Evolutionary conservation across 2,888 invertebrate species (phyloP).

Genomic region (Rugalucina vietnamica): DNA sequence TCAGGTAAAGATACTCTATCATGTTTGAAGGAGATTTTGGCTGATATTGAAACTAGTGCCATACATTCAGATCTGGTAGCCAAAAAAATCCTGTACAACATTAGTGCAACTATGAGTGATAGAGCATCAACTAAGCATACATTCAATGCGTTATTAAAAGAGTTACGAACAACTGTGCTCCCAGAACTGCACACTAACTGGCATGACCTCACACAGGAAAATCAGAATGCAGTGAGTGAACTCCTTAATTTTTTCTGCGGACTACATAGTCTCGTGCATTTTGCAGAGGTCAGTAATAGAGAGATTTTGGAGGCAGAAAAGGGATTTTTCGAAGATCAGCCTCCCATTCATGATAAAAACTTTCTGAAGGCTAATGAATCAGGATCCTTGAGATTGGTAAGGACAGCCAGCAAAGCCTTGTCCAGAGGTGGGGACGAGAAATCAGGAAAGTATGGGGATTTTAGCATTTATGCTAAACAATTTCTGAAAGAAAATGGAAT

Average conservation of each 20-base stretch:
- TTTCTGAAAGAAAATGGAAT: conserved; percentile 38
- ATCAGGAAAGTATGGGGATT: conserved; percentile 39
- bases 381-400: conserved; percentile 31
- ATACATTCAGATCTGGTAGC: neutral
- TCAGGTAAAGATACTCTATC: conserved; percentile 18
- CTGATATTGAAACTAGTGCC: conserved; percentile 28
- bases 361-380: conserved; percentile 44
- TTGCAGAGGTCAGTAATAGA: conserved; percentile 54
- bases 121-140: conserved; percentile 35
- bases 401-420: conserved; percentile 50
- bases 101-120: conserved; percentile 8
- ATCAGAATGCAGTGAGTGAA: conserved; percentile 33
- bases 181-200: conserved; percentile 50
- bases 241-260: conserved; percentile 67
- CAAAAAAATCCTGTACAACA: conserved; percentile 9
- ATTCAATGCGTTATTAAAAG: conserved; percentile 56
- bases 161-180: conserved; percentile 43
- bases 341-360: conserved; percentile 37
- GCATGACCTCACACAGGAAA: conserved; percentile 33
- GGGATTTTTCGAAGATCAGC: conserved; percentile 24
- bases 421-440: conserved; percentile 59
- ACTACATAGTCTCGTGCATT: conserved; percentile 57
- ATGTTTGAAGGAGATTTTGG: conserved; percentile 30
- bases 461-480: conserved; percentile 30
- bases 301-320: conserved; percentile 38